phyloP scores from a whole-genome alignment of 2,888 invertebrate genomes.

The Elegia similella region DNA sequence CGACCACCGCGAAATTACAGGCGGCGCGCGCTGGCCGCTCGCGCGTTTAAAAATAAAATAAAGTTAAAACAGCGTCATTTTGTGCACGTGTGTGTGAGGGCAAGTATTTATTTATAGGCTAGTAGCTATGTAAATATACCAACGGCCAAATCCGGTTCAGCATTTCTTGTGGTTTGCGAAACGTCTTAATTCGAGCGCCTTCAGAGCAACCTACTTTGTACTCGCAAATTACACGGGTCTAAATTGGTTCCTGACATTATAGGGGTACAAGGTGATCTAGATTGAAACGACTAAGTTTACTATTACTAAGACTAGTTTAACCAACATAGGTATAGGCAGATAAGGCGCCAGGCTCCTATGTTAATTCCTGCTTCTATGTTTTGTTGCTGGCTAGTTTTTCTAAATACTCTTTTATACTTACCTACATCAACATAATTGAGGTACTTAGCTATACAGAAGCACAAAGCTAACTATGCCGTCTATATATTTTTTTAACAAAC shows the following conservation, averaged over 20 bases:
- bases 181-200: conserved; percentile 71
- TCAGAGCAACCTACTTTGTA: conserved; percentile 44
- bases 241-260: conserved; percentile 23
- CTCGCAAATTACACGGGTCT: conserved; percentile 30
- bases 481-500: too few relatives aligned
- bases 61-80: conserved; percentile 80
- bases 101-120: conserved; percentile 80
- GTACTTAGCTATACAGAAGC: too few relatives aligned
- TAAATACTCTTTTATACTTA: too few relatives aligned
- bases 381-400: too few relatives aligned
- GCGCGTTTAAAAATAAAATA: conserved; percentile 80
- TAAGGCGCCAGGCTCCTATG: conserved; percentile 5
- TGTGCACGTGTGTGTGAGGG: conserved; percentile 75
- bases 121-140: conserved; percentile 79
- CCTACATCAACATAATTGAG: too few relatives aligned
- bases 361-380: too few relatives aligned
- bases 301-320: background rate
- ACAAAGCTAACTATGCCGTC: too few relatives aligned
- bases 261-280: conserved; percentile 21
- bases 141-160: conserved; percentile 59
- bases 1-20: conserved; percentile 80
- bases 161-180: conserved; percentile 73
- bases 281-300: background rate
- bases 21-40: conserved; percentile 65
- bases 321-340: too few relatives aligned